A percentile compares a stretch with the other conserved stretches of the same genome.
Conservation (phyloP, 2,888 invertebrate genomes). For the Ctena decussata region DNA sequence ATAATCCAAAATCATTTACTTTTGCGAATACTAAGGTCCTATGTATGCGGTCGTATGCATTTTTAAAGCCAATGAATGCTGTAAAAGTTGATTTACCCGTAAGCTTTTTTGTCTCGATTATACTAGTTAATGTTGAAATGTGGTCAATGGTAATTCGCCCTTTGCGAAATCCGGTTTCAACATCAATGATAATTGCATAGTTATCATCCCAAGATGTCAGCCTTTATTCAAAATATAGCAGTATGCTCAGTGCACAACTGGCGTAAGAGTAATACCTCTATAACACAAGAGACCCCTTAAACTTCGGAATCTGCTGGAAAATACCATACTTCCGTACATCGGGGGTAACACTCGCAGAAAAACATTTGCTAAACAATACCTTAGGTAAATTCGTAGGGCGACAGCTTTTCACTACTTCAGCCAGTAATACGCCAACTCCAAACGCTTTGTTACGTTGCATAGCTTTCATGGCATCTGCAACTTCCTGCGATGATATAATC, state of each 20-base stretch:
- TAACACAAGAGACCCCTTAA: background rate
- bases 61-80: no score
- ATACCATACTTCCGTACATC: background rate
- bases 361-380: background rate
- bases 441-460: background rate
- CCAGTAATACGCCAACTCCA: background rate
- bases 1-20: no score
- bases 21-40: no score
- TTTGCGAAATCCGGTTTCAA: no score
- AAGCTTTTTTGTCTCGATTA: no score
- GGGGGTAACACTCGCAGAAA: background rate
- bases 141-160: no score
- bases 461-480: background rate
- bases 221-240: background rate
- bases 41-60: no score
- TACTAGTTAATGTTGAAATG: no score
- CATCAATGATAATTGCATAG: background rate
- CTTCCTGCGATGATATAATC: background rate
- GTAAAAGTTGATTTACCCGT: no score
- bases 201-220: background rate
- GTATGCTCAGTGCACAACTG: no score
- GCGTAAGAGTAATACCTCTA: background rate
- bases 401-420: background rate
- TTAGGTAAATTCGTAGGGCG: background rate
- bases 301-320: background rate